Evolutionary conservation across 2,888 invertebrate genomes (phyloP).

Genomic region (Vandiemenella viatica): DNA sequence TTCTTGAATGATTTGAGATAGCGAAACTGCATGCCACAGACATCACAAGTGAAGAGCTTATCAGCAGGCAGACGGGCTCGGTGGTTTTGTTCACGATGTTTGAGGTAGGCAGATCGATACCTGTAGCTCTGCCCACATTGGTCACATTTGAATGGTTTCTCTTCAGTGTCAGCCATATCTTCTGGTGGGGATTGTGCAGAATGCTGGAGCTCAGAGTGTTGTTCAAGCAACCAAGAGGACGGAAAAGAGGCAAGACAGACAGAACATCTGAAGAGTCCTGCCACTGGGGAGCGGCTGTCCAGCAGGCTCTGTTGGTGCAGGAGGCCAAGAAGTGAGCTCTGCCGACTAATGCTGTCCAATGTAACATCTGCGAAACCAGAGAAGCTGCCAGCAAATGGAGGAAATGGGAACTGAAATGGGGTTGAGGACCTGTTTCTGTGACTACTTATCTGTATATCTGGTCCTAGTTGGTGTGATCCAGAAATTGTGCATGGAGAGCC

Average conservation of each 20-base stretch:
- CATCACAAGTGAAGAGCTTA: constrained; percentile 79
- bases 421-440: constrained; percentile 35
- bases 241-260: constrained; percentile 78
- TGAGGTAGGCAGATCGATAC: constrained; percentile 69
- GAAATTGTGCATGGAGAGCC: constrained; percentile 17
- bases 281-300: constrained; percentile 10
- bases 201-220: constrained; percentile 73
- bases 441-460: constrained; percentile 26
- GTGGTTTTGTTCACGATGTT: constrained; percentile 79
- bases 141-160: constrained; percentile 82
- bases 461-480: constrained; percentile 13
- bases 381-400: constrained; percentile 32
- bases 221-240: constrained; percentile 72
- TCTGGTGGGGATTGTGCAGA: constrained; percentile 28
- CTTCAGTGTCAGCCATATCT: constrained; percentile 34
- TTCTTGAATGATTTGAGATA: constrained; percentile 83
- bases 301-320: constrained; percentile 36
- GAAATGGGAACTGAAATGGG: constrained; percentile 40
- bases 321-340: constrained; percentile 23
- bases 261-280: constrained; percentile 46
- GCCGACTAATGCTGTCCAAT: constrained; percentile 17
- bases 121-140: constrained; percentile 83
- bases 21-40: constrained; percentile 83
- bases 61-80: constrained; percentile 74
- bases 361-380: constrained; percentile 28